Conservation (phyloP, 2,888 invertebrate species). For the Clivina fossor region DNA sequence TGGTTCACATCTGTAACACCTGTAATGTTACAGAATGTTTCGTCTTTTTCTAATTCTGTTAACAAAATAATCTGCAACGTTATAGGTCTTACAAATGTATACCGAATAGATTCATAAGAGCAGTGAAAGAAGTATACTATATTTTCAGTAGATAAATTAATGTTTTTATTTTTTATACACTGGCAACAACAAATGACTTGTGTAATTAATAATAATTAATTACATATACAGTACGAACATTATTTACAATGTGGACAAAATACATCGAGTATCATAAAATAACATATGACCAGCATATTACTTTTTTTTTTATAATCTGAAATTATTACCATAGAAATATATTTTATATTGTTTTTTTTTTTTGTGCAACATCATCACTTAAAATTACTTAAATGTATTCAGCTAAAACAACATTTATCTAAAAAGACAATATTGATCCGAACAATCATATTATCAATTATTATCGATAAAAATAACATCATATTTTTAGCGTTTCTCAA, state of each 20-base stretch:
- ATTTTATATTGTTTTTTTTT: slow-evolving; percentile 8
- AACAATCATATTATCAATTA: not conserved
- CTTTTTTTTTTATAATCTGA: slow-evolving; percentile 10
- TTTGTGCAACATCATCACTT: slow-evolving; percentile 26
- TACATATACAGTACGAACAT: too few species aligned
- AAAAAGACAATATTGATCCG: slow-evolving; percentile 8
- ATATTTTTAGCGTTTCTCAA: slow-evolving; percentile 23
- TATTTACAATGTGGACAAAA: slow-evolving; percentile 24
- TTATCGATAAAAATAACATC: slow-evolving; percentile 12
- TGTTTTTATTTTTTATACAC: slow-evolving; percentile 28
- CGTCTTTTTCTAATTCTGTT: too few species aligned
- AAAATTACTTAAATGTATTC: slow-evolving; percentile 8
- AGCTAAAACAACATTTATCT: slow-evolving; percentile 29
- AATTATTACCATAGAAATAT: slow-evolving; percentile 21
- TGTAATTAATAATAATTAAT: too few species aligned
- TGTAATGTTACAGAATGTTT: too few species aligned
- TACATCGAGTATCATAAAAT: slow-evolving; percentile 33
- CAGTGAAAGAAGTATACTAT: not conserved
- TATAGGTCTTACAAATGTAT: too few species aligned
- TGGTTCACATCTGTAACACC: too few species aligned
- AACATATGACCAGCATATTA: slow-evolving; percentile 18
- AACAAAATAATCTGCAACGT: too few species aligned
- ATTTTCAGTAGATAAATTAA: slow-evolving; percentile 32
- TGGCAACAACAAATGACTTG: slow-evolving; percentile 31
- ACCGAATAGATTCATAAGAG: too few species aligned